Evolutionary conservation across 1,140 invertebrate species (phyloP).

Genomic region (Formica exsecta): DNA sequence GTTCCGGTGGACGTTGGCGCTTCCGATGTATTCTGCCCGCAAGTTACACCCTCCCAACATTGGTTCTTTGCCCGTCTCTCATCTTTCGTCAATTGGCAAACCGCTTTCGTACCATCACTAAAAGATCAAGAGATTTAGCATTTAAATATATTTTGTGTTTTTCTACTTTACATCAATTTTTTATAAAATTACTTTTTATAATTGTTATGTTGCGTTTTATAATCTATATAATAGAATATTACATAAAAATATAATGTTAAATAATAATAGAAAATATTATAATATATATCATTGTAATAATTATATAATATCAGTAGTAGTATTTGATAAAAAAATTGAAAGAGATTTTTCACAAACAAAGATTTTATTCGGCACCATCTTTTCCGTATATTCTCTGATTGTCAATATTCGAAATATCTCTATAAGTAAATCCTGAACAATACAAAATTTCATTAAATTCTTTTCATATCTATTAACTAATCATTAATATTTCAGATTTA

Average conservation of each 20-base stretch:
- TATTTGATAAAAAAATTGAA: neutral
- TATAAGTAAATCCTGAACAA: neutral
- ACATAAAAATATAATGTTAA: neutral
- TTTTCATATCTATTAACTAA: neutral
- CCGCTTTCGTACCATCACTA: constrained; percentile 49
- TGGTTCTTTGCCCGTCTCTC: constrained; percentile 9
- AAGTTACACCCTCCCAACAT: constrained; percentile 63
- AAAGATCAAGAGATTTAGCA: neutral
- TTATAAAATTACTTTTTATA: too few relatives aligned
- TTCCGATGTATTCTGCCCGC: constrained; percentile 18
- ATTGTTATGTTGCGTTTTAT: neutral
- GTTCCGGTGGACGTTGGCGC: constrained; percentile 32
- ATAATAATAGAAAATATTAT: neutral
- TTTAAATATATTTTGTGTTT: neutral
- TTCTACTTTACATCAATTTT: neutral
- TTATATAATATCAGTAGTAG: too few relatives aligned
- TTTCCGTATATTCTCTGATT: neutral
- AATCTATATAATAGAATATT: neutral
- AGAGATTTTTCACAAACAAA: neutral
- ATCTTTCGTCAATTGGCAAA: constrained; percentile 61
- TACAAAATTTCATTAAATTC: neutral
- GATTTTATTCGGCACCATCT: neutral
- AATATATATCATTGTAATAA: neutral
- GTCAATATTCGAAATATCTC: neutral
- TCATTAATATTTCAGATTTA: neutral